Evolutionary conservation across 2,113 vertebrate species (phyloP).

Genomic region (Mellivora capensis): DNA sequence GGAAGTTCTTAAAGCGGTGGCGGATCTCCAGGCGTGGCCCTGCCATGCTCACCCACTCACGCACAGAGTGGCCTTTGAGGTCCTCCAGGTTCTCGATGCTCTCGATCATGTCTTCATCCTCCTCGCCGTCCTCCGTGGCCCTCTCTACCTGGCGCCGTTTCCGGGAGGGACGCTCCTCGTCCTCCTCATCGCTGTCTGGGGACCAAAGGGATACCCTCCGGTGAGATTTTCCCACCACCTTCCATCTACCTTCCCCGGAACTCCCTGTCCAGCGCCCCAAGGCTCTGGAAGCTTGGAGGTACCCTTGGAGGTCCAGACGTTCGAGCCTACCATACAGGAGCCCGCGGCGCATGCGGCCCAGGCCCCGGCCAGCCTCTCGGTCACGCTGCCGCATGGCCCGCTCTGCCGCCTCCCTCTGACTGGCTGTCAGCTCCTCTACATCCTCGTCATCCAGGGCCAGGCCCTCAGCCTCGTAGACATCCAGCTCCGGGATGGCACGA

Average conservation of each 20-base stretch:
- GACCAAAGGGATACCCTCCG: not conserved
- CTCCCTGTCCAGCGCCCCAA: not conserved
- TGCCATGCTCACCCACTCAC: conserved; percentile 98
- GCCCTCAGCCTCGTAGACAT: conserved; percentile 92
- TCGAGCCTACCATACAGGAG: conserved; percentile 87
- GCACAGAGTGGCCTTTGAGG: conserved; percentile 96
- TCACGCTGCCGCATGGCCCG: conserved; percentile 92
- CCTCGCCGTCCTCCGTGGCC: conserved; percentile 88
- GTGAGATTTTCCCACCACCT: not conserved
- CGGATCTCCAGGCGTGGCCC: conserved; percentile 96
- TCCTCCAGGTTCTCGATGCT: conserved; percentile 99
- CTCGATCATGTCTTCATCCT: conserved; percentile 98
- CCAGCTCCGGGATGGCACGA: conserved; percentile 93
- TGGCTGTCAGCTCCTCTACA: conserved; percentile 92
- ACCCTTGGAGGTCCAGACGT: not conserved
- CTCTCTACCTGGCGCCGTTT: conserved; percentile 90
- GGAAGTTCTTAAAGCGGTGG: conserved; percentile 98
- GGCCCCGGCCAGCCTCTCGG: conserved; percentile 84
- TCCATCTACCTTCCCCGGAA: not conserved
- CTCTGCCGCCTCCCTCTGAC: conserved; percentile 92
- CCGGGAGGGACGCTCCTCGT: conserved; percentile 90
- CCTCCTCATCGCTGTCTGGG: conserved; percentile 95
- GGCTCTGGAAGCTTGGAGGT: not conserved
- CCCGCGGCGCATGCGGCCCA: conserved; percentile 89
- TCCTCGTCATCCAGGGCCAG: conserved; percentile 93